phyloP scores from a whole-genome alignment of 2,113 vertebrate species.

The Hucho hucho region DNA sequence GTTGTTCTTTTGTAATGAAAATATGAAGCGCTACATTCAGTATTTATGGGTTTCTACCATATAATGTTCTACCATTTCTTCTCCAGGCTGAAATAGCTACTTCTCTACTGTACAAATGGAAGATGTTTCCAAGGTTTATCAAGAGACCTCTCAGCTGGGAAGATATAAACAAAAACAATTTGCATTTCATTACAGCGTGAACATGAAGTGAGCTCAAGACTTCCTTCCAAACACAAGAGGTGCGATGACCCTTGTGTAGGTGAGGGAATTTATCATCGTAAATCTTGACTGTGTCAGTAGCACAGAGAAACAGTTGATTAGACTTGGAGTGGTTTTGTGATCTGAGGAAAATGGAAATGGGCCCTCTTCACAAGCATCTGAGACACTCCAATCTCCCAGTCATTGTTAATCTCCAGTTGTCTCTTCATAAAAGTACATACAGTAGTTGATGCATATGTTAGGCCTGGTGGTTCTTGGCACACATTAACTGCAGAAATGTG shows the following conservation, averaged over 20 bases:
- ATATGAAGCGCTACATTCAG: too few relatives aligned
- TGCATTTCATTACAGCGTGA: slow-evolving; percentile 24
- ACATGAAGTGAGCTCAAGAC: slow-evolving; percentile 15
- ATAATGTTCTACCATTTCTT: too few relatives aligned
- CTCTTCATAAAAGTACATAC: slow-evolving; percentile 24
- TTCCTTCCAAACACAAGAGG: background rate
- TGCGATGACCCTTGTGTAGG: slow-evolving; percentile 15
- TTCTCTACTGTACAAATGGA: too few relatives aligned
- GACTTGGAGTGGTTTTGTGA: slow-evolving; percentile 20
- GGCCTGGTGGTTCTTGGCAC: slow-evolving; percentile 6
- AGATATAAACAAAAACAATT: too few relatives aligned
- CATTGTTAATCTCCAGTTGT: slow-evolving; percentile 14
- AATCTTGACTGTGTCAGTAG: slow-evolving; percentile 15
- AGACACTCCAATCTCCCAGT: slow-evolving; percentile 7
- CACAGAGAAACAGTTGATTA: background rate
- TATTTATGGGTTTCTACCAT: too few relatives aligned
- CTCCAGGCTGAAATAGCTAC: too few relatives aligned
- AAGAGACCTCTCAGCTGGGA: too few relatives aligned
- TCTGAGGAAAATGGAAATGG: slow-evolving; percentile 7
- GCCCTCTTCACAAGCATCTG: background rate
- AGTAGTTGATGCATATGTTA: slow-evolving; percentile 9
- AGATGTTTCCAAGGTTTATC: too few relatives aligned
- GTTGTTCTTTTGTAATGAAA: too few relatives aligned
- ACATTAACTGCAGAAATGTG: slow-evolving; percentile 13
- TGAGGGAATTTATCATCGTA: slow-evolving; percentile 21